Percentiles rank a stretch among this genome's conserved stretches.
phyloP scores from a whole-genome alignment of 2,113 vertebrate species.

The Chitala chitala region DNA sequence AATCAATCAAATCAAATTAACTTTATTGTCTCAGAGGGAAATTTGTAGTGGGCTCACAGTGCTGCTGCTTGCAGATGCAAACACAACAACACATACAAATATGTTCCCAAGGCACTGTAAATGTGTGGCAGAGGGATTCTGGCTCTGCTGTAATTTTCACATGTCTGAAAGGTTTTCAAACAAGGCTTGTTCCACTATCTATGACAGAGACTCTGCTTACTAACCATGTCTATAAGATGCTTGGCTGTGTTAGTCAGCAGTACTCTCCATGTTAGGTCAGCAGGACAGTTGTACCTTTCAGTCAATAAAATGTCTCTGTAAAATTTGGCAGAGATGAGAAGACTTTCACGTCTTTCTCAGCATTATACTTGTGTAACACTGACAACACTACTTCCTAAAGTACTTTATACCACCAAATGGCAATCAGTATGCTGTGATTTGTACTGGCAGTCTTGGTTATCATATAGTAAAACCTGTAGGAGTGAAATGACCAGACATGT shows the following conservation, averaged over 20 bases:
- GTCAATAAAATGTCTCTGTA: constrained; percentile 17
- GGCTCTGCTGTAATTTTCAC: not conserved
- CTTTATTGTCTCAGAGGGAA: too few relatives aligned
- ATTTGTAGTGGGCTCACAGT: too few relatives aligned
- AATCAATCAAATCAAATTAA: too few relatives aligned
- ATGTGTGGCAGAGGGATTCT: not conserved
- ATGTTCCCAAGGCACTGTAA: not conserved
- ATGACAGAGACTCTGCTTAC: constrained; percentile 42
- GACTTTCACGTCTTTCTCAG: too few relatives aligned
- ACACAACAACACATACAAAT: too few relatives aligned
- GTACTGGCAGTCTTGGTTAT: not conserved
- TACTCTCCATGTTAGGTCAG: constrained; percentile 37
- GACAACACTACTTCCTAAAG: too few relatives aligned
- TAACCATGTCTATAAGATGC: constrained; percentile 48
- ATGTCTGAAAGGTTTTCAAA: constrained; percentile 16
- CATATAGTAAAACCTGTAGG: not conserved
- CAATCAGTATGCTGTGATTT: not conserved
- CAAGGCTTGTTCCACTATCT: not conserved
- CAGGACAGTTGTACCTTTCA: too few relatives aligned
- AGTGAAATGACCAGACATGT: not conserved
- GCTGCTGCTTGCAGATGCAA: too few relatives aligned
- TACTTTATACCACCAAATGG: too few relatives aligned
- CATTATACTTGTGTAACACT: too few relatives aligned
- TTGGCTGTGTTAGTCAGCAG: constrained; percentile 48
- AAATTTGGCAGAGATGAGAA: constrained; percentile 39